Evolutionary conservation across 2,113 vertebrate species (phyloP), one percentile per base, ranked within the genome.

Genomic region (Vulpes lagopus): DNA sequence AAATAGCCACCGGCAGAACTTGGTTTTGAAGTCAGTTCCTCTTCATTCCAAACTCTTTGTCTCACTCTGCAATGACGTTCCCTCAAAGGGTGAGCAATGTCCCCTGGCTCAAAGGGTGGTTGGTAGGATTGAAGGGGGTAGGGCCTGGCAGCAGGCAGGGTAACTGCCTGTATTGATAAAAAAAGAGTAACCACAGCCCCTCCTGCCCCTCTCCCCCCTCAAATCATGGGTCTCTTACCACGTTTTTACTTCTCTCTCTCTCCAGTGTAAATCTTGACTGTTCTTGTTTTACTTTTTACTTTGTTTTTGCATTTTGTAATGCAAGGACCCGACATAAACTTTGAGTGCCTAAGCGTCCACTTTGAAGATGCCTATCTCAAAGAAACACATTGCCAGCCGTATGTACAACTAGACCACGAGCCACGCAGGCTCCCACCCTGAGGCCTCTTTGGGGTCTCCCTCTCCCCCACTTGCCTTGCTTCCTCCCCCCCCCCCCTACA

Each of bases 11-110:
- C 0, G 51, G 57, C 73, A 62, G 74, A 79, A 71, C 32, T 87
- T 62, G 92, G 53, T 91, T 93, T 94, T 76, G 67, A 86, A 95
- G 91, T 92, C 38, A 86, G 0, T 91, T 93, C 14, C 38, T 83
- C 55, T 96, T 65, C 16, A 11, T 32, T 84, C 81, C 53, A 83
- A 79, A 59, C 74, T 43, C 35, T 89, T 55, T 74, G 55, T 38
- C 23, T 92, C 43, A 8, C 43, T 17, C 11, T 4, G 23, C 69
- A n/a, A 5, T 53, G 60, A 14, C 35, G 49, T 84, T 59, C 65
- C 85, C 19, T 15, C 7, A 55, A 82, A 32, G 49, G 19, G 15
- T 78, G 57, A 53, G 0, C 79, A 14, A 35, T 15, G 30, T 59
- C 35, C 32, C 51, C 35, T 2, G 2, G 27, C 27, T 55, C 8